phyloP scores from a whole-genome alignment of 1,140 invertebrate genomes.

The Reticulitermes speratus region DNA sequence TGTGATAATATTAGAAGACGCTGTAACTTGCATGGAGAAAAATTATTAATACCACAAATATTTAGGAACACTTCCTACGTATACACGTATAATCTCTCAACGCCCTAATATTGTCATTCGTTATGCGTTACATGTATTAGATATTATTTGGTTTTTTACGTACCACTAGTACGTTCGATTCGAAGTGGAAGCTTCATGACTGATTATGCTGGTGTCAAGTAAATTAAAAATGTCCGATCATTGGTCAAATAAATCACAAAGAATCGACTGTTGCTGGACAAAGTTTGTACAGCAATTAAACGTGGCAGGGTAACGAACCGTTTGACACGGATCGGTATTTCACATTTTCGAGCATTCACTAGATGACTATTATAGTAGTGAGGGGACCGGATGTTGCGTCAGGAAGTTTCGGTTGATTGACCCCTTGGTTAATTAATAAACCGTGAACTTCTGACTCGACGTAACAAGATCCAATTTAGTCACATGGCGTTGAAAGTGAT shows the following conservation, averaged over 20 bases:
- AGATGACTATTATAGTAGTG: no score
- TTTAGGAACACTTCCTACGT: no score
- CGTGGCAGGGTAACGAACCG: slow-evolving; percentile 1
- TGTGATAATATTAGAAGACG: no score
- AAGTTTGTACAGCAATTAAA: slow-evolving; percentile 14
- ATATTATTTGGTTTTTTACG: background rate
- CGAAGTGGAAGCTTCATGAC: background rate
- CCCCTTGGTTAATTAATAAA: slow-evolving; percentile 19
- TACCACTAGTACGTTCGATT: background rate
- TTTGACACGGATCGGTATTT: slow-evolving; percentile 11
- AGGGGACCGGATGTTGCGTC: background rate
- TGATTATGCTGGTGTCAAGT: slow-evolving; percentile 15
- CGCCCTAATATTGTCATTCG: background rate
- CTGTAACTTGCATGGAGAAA: no score
- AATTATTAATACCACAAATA: no score
- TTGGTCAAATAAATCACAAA: slow-evolving; percentile 17
- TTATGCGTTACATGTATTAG: background rate
- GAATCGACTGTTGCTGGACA: background rate
- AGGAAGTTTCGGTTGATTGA: slow-evolving; percentile 14
- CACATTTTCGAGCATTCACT: background rate
- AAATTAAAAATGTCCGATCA: background rate
- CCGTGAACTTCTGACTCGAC: background rate
- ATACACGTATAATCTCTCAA: no score
- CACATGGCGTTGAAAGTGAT: background rate
- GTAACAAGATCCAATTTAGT: slow-evolving; percentile 19